These are phyloP conservation scores for Hydractinia symbiolongicarpus DNA, from an alignment of 30 jellyfish, hydroid and myxozoan genomes.

Conservation along the genomic window DNA sequence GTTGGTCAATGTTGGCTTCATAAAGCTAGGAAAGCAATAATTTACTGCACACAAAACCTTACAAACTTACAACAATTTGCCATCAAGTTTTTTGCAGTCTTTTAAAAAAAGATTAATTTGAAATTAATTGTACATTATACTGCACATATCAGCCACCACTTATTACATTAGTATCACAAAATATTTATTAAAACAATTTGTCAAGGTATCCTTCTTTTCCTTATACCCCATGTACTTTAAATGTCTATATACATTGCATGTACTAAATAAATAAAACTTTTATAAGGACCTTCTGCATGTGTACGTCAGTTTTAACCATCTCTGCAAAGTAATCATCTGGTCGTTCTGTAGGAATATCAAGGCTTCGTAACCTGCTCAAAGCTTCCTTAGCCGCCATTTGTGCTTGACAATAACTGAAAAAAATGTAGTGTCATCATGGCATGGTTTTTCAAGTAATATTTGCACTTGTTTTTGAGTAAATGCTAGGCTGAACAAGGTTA, in stretches of 20 bases:
- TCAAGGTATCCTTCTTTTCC: too few relatives aligned
- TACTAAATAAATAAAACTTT: neutral
- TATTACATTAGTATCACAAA: too few relatives aligned
- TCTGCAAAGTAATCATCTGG: constrained; percentile 99
- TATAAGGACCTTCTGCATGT: constrained; percentile 81
- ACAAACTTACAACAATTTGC: too few relatives aligned
- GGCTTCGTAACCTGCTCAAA: constrained; percentile 41
- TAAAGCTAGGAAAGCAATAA: neutral
- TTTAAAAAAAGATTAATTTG: too few relatives aligned
- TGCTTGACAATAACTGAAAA: constrained; percentile 87
- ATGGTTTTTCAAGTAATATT: neutral
- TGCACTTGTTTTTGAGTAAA: neutral
- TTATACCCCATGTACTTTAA: neutral
- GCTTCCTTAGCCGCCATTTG: constrained; percentile 92
- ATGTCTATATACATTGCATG: neutral
- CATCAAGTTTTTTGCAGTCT: too few relatives aligned
- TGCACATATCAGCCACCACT: too few relatives aligned
- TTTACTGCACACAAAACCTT: too few relatives aligned
- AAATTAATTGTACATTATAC: too few relatives aligned
- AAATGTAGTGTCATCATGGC: neutral
- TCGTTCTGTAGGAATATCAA: constrained; percentile 71
- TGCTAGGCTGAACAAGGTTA: neutral
- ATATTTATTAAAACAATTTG: too few relatives aligned
- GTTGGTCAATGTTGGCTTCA: neutral
- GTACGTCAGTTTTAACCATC: constrained; percentile 95